phyloP scores from a whole-genome alignment of 2,888 invertebrate genomes.

The Sclerodermus sp. region DNA sequence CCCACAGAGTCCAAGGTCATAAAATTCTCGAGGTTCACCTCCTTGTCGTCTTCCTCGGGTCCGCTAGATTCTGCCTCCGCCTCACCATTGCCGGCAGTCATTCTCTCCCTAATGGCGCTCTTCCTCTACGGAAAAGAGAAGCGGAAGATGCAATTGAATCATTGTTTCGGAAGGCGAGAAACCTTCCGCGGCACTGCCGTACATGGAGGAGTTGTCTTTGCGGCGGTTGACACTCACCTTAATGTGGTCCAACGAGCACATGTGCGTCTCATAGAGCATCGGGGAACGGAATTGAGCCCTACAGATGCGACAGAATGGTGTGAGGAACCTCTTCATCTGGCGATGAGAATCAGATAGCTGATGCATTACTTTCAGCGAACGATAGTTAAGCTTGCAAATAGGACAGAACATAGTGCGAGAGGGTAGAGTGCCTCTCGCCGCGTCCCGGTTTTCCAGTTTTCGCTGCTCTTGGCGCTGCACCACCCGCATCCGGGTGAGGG shows the following conservation, averaged over 20 bases:
- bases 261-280: conserved; percentile 83
- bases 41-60: conserved; percentile 68
- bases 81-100: conserved; percentile 60
- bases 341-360: conserved; percentile 78
- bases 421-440: conserved; percentile 64
- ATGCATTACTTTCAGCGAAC: conserved; percentile 76
- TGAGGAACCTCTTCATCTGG: conserved; percentile 82
- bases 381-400: conserved; percentile 75
- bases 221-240: conserved; percentile 69
- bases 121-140: conserved; percentile 60
- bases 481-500: conserved; percentile 75
- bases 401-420: conserved; percentile 71
- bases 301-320: conserved; percentile 80
- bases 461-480: conserved; percentile 80
- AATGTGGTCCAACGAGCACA: conserved; percentile 79
- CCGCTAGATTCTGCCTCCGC: conserved; percentile 63
- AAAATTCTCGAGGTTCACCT: conserved; percentile 80
- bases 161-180: too few relatives aligned
- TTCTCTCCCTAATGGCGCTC: conserved; percentile 58
- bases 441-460: conserved; percentile 71
- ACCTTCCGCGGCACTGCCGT: too few relatives aligned
- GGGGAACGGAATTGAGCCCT: conserved; percentile 78
- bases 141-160: neutral
- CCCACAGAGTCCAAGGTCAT: conserved; percentile 89
- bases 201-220: too few relatives aligned